Evolutionary conservation across 1,140 invertebrate genomes (phyloP).

Genomic region (Aphidius ervi): DNA sequence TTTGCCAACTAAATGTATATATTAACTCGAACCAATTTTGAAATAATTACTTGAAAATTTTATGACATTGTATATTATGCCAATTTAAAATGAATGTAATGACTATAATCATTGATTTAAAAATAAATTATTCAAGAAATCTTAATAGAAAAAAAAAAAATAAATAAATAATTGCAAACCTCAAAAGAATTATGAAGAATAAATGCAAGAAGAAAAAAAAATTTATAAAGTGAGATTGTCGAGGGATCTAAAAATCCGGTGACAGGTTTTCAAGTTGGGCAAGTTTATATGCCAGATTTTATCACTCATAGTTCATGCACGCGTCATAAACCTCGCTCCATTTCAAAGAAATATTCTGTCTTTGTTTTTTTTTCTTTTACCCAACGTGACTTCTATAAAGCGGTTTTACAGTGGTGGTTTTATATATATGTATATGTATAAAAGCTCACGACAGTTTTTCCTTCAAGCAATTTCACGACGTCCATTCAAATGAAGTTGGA

Average conservation of each 20-base stretch:
- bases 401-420: slow-evolving; percentile 8
- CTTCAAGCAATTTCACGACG: slow-evolving; percentile 11
- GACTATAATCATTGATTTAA: too few species aligned
- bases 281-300: slow-evolving; percentile 17
- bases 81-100: too few species aligned
- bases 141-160: too few species aligned
- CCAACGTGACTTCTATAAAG: neutral
- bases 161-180: too few species aligned
- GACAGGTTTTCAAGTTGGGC: neutral
- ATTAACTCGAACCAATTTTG: neutral
- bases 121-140: too few species aligned
- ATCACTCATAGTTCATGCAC: slow-evolving; percentile 34
- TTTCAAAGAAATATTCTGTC: slow-evolving; percentile 24
- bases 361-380: slow-evolving; percentile 8
- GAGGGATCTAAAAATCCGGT: slow-evolving; percentile 5
- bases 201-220: too few species aligned
- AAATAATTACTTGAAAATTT: slow-evolving; percentile 7
- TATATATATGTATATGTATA: slow-evolving; percentile 3
- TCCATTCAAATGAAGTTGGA: slow-evolving; percentile 15
- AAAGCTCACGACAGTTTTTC: slow-evolving; percentile 7
- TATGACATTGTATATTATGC: neutral
- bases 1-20: neutral
- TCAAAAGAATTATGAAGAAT: too few species aligned
- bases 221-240: neutral
- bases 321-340: slow-evolving; percentile 33